A percentile compares a stretch with the other conserved stretches of the same genome.
Conservation (phyloP, 1,140 invertebrate genomes). For the Bombus confusus region DNA sequence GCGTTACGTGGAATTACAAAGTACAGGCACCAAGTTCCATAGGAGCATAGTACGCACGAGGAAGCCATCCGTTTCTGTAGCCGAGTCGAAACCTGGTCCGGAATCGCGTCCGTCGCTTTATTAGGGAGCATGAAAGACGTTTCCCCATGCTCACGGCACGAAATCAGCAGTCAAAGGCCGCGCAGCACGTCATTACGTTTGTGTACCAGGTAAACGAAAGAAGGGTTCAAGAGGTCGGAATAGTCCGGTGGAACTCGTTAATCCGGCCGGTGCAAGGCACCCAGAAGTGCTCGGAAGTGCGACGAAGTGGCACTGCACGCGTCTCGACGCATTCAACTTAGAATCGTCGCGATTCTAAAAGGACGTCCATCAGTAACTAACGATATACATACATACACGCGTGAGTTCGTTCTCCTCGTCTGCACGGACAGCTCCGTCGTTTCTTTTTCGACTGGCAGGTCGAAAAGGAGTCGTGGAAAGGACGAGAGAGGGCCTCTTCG, state of each 20-base stretch:
- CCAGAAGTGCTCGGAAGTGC: constrained; percentile 46
- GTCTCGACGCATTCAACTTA: constrained; percentile 57
- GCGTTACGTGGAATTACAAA: not conserved
- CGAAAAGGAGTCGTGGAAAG: not conserved
- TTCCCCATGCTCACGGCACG: not conserved
- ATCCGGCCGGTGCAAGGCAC: constrained; percentile 30
- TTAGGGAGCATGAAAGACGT: constrained; percentile 23
- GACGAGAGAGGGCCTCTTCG: not conserved
- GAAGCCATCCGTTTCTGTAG: not conserved
- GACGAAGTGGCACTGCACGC: constrained; percentile 16
- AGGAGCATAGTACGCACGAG: not conserved
- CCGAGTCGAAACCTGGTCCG: no score
- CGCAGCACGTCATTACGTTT: constrained; percentile 11
- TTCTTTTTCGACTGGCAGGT: not conserved
- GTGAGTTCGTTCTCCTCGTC: not conserved
- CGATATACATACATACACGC: constrained; percentile 21
- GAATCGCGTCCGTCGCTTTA: constrained; percentile 4
- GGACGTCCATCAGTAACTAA: constrained; percentile 66
- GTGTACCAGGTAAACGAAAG: constrained; percentile 32
- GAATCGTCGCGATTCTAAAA: constrained; percentile 58
- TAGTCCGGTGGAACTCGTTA: constrained; percentile 61
- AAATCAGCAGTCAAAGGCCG: constrained; percentile 31
- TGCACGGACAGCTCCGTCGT: not conserved
- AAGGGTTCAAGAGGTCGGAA: constrained; percentile 39
- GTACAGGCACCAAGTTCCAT: not conserved